Base-by-base conservation (phyloP, 2,113 vertebrate species). In the Bujurquina vittata region DNA sequence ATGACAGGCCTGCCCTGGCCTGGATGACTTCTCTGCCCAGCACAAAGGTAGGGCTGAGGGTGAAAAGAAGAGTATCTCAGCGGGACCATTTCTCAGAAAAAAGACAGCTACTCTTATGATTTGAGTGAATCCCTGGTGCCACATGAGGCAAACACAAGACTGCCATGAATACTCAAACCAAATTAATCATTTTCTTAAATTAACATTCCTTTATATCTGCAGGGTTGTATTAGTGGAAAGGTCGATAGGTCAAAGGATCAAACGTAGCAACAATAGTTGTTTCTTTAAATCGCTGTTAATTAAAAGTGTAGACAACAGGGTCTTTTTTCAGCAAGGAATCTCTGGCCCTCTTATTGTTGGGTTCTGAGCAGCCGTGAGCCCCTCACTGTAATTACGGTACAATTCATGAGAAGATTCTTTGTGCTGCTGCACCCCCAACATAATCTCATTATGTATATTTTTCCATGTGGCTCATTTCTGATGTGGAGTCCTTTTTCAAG, bases 341-440 rank as follows among this genome's bases (percentile, higher is more conserved):
- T 89, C 54, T 10, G 75, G 62, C 76, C 80, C 61, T 84, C 83
- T 63, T 37, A 84, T 89, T 80, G 79, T 89, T 5, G 54, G 37
- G 52, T 83, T 75, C 76, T 33, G 52, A 82, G 75, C 76, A 88
- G 58, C 69, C 80, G 22, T 77, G 37, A 54, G 62, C 59, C 75
- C 87, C 73, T 60, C 80, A 86, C 85, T 87, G 58, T 92, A 91
- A 94, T 94, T 92, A 89, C 11, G 65, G 46, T 54, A 88, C 63
- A 79, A 89, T 81, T 88, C 83, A 87, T 92, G 81, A 88, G 86
- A 91, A 77, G 69, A 88, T 83, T 90, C 86, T 92, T 94, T 90
- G 83, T 91, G 57, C 37, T 23, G 49, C 87, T 18, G 74, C 54
- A 72, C 43, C 18, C 40, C 61, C 29, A 73, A 79, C 46, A 86